Evolutionary conservation across 2,888 invertebrate genomes (phyloP).

Genomic region (Cantharis nigra): DNA sequence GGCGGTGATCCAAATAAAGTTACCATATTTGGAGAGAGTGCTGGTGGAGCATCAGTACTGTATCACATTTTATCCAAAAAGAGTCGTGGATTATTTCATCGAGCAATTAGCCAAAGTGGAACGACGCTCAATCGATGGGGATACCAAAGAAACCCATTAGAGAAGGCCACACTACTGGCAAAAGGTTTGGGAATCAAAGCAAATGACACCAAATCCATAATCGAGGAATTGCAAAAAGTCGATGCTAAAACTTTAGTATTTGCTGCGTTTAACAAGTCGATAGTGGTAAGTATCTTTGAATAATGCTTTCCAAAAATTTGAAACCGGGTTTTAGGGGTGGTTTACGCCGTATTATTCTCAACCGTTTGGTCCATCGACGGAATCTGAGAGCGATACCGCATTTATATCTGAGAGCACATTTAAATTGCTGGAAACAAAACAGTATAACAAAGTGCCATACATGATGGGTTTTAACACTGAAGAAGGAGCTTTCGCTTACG

Average conservation of each 20-base stretch:
- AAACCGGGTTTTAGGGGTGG: background rate
- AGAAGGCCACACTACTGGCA: background rate
- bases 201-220: background rate
- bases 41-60: conserved; percentile 26
- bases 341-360: background rate
- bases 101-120: conserved; percentile 24
- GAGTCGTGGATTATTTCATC: conserved; percentile 20
- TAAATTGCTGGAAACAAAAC: background rate
- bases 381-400: background rate
- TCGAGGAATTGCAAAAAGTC: conserved; percentile 10
- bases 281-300: conserved; percentile 1
- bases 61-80: conserved; percentile 26
- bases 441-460: background rate
- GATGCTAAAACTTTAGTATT: conserved; percentile 1
- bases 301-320: background rate
- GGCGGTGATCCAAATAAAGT: conserved; percentile 30
- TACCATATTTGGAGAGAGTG: conserved; percentile 34
- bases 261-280: conserved; percentile 11
- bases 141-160: conserved; percentile 9
- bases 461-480: background rate
- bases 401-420: background rate
- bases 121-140: conserved; percentile 13
- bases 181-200: conserved; percentile 7
- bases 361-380: background rate
- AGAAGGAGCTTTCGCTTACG: background rate